phyloP scores from a whole-genome alignment of 2,113 vertebrate genomes.

The Zootoca vivipara region DNA sequence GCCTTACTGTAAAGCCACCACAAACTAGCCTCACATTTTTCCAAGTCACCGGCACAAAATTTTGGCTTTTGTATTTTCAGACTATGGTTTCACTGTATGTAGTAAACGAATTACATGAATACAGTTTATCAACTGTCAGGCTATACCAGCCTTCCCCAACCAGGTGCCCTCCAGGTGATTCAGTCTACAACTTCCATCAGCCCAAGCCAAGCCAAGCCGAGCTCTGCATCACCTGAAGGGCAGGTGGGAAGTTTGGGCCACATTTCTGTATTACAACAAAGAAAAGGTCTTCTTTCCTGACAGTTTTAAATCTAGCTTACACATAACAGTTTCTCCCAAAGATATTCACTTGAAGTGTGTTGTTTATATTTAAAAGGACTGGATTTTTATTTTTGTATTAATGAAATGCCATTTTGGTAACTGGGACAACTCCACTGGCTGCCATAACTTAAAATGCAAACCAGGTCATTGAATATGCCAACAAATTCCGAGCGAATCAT shows the following conservation, averaged over 20 bases:
- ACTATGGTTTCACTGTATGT: conserved; percentile 6
- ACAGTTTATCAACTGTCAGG: neutral
- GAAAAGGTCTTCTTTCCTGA: neutral
- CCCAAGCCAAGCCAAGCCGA: too few relatives aligned
- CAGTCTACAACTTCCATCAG: too few relatives aligned
- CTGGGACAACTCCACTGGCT: conserved; percentile 14
- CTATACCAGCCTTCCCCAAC: neutral
- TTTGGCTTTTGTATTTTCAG: conserved; percentile 15
- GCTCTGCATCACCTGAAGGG: too few relatives aligned
- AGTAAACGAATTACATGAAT: conserved; percentile 8
- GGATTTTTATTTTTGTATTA: neutral
- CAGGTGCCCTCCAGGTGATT: too few relatives aligned
- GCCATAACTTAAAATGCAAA: conserved; percentile 5
- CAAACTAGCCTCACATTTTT: neutral
- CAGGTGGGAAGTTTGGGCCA: too few relatives aligned
- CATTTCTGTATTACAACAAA: too few relatives aligned
- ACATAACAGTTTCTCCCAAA: neutral
- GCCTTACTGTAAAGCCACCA: neutral
- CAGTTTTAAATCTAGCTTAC: neutral
- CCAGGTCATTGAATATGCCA: neutral
- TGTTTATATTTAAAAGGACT: neutral
- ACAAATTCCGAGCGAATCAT: conserved; percentile 7
- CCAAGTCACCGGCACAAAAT: neutral
- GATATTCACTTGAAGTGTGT: neutral
- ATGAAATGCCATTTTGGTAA: neutral